Percentiles rank a stretch among this genome's conserved stretches.
Evolutionary conservation across 2,113 vertebrate genomes (phyloP).

Genomic region (Vireo altiloquus): DNA sequence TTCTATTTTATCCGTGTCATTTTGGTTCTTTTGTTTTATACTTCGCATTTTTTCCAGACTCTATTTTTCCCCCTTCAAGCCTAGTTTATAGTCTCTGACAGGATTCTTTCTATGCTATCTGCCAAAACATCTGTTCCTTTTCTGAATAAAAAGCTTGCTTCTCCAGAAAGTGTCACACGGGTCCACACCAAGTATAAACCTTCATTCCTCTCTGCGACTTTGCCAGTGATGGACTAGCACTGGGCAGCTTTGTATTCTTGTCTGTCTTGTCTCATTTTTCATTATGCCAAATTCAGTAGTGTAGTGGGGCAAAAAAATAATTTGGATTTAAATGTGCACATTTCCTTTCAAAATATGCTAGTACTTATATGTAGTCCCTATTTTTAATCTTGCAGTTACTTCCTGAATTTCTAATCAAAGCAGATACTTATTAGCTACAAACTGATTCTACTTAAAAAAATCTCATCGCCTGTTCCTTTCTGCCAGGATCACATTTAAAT

Average conservation of each 20-base stretch:
- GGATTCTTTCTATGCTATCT: constrained; percentile 69
- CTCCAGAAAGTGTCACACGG: constrained; percentile 53
- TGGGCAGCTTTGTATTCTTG: constrained; percentile 14
- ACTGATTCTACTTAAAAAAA: background rate
- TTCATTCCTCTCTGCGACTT: background rate
- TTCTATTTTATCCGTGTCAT: constrained; percentile 67
- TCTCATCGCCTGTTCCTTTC: background rate
- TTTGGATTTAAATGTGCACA: background rate
- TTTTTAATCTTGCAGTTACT: background rate
- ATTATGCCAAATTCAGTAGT: background rate
- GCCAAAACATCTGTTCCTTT: constrained; percentile 73
- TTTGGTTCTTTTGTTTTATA: constrained; percentile 64
- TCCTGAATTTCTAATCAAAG: background rate
- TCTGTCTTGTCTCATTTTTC: constrained; percentile 25
- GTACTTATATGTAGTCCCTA: background rate
- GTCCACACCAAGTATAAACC: constrained; percentile 52
- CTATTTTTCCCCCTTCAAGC: constrained; percentile 41
- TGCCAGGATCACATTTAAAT: background rate
- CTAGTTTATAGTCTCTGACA: constrained; percentile 71
- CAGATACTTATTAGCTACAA: background rate
- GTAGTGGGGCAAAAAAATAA: background rate
- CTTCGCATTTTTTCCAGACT: constrained; percentile 52
- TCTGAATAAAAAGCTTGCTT: constrained; percentile 68
- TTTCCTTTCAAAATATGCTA: background rate
- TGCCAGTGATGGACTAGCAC: background rate